Evolutionary conservation across 2,888 invertebrate species (phyloP), one percentile per base, ranked within the genome.

Genomic region (Coleophora flavipennella): DNA sequence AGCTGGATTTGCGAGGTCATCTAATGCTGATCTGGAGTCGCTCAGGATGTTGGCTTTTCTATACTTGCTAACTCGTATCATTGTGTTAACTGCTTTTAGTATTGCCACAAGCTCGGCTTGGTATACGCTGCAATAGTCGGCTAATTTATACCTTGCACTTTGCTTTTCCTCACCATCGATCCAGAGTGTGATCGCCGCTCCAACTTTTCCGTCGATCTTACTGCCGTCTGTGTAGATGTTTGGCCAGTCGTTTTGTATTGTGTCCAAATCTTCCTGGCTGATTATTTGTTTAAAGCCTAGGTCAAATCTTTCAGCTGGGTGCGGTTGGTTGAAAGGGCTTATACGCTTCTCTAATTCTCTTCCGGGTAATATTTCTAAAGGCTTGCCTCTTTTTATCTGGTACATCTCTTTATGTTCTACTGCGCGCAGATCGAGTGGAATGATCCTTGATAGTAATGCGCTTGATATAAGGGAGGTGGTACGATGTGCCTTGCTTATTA

Each of bases 381-480:
- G 13, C 9, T 33, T 13, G 3, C 33, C 33, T 12, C 13, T 4
- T 12, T 12, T 33, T 4, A 9, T 9, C 11, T 35, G 11, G 11
- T 40, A 49, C 45, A 1, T 40, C 36, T 35, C 53, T 51, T 8
- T 20, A 29, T 1, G 51, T 35, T 25, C 51, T 36, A n/a, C n/a
- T n/a, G n/a, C n/a, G n/a, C n/a, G n/a, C 0, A 53, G 37, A 39
- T 55, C 51, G 0, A 53, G 36, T 1, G 51, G 48, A 2, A 53
- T 42, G 1, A 52, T 8, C 2, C 51, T 49, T 1, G 52, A 27
- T 20, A 54, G 33, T 1, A 41, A 27, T 1, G 49, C 32, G 8
- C 50, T 44, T 6, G 51, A 38, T 10, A 28, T 42, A 1, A 50
- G 38, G 0, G 51, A 50, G 8, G 45, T 42, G 1, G 49, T 51